phyloP scores from a whole-genome alignment of 2,113 vertebrate species.

The Sander vitreus region DNA sequence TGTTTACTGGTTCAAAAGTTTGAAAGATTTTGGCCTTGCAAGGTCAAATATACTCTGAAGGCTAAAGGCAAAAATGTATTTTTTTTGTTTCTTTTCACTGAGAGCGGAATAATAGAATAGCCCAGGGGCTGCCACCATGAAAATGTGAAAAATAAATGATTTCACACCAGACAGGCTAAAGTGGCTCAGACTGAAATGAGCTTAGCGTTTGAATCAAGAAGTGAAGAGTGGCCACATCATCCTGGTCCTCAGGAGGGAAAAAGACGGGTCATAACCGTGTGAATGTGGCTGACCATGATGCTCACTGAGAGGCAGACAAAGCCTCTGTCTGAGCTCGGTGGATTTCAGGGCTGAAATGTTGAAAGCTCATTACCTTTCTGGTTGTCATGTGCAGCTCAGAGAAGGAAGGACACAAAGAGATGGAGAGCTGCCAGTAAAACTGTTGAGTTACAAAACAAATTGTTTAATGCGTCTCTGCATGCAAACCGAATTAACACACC shows the following conservation, averaged over 20 bases:
- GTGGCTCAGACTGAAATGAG: conserved; percentile 25
- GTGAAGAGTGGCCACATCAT: conserved; percentile 14
- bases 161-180: conserved; percentile 29
- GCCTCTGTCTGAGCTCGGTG: conserved; percentile 14
- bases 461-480: conserved; percentile 19
- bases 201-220: conserved; percentile 23
- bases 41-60: conserved; percentile 54
- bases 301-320: conserved; percentile 11
- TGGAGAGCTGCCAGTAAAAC: conserved; percentile 34
- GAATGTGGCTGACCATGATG: conserved; percentile 30
- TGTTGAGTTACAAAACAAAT: conserved; percentile 6
- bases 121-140: conserved; percentile 18
- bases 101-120: conserved; percentile 34
- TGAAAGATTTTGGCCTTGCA: conserved; percentile 19
- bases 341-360: conserved; percentile 45
- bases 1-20: conserved; percentile 40
- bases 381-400: conserved; percentile 14
- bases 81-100: conserved; percentile 25
- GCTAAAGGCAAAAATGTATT: conserved; percentile 47
- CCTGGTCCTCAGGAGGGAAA: conserved; percentile 5
- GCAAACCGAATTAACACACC: conserved; percentile 27
- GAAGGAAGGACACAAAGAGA: conserved; percentile 28
- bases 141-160: conserved; percentile 35
- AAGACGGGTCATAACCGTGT: conserved; percentile 24
- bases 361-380: conserved; percentile 31